Base-by-base conservation (phyloP, 2,888 invertebrate genomes). In the Perizoma flavofasciatum region DNA sequence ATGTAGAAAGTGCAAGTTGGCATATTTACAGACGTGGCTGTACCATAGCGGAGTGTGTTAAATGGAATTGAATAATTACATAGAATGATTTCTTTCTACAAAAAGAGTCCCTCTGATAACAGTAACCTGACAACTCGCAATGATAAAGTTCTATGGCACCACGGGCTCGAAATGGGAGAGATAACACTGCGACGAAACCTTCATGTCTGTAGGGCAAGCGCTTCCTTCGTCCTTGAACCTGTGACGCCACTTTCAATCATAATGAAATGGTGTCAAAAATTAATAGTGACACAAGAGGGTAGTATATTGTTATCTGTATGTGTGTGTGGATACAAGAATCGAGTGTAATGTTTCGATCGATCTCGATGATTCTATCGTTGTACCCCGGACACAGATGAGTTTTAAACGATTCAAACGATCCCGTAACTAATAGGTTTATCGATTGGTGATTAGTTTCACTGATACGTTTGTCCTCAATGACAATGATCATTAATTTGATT, bases 1-100 rank as follows among this genome's bases (percentile, higher is more conserved):
- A 76, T 67, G 82, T 86, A 86, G 89, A 89, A 89, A 89, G 88
- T 87, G 85, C 80, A 86, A 86, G 86, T 86, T 73, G 71, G 75
- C 75, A 77, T 77, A 80, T 82, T 79, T 82, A 81, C 82, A 67
- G 76, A 68, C 69, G 77, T 75, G 72, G 77, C 70, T 69, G 65
- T 74, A 74, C 82, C 79, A 82, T 83, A 77, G 77, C 82, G 75
- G 72, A 75, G 74, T 82, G 81, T 83, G 83, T 81, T 86, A 86
- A 86, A 86, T 86, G 82, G 79, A 80, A 83, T 83, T 79, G 59
- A 79, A 78, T 81, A 85, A 85, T 85, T 85, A 85, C 76, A 65
- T 49, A 55, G 48, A 52, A 48, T 49, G 48, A 48, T 49, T 53
- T 45, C 80, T 79, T 79, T 78, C 79, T 78, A 78, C 72, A 61